Conservation (phyloP, 2,113 vertebrate species). For the Oostethus manadensis region DNA sequence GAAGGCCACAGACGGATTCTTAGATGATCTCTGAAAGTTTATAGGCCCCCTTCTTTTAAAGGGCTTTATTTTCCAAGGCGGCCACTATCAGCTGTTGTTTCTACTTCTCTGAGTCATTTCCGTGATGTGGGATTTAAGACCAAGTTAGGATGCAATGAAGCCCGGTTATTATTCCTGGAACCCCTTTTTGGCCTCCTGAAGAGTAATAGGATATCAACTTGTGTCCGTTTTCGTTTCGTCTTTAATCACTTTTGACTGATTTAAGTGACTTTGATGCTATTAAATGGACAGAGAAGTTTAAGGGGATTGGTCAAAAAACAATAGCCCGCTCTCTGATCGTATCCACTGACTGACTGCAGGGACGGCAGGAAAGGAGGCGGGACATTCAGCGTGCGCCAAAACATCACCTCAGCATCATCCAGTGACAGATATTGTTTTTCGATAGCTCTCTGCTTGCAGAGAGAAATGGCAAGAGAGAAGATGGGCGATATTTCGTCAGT, state of each 20-base stretch:
- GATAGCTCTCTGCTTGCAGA: conserved; percentile 24
- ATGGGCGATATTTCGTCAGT: conserved; percentile 68
- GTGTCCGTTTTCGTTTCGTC: conserved; percentile 5
- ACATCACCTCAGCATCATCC: conserved; percentile 27
- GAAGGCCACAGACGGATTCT: conserved; percentile 59
- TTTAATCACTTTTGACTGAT: conserved; percentile 21
- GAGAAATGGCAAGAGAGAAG: conserved; percentile 18
- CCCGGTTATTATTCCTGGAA: conserved; percentile 16
- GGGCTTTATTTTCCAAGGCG: conserved; percentile 34
- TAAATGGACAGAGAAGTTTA: conserved; percentile 4
- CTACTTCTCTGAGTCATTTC: conserved; percentile 27
- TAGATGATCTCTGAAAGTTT: conserved; percentile 59
- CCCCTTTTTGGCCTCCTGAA: conserved; percentile 4
- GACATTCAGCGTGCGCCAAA: too few species aligned
- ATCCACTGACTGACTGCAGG: too few species aligned
- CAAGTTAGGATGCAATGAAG: conserved; percentile 19
- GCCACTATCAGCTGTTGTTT: conserved; percentile 29
- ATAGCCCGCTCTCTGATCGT: not conserved
- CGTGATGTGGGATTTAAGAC: conserved; percentile 36
- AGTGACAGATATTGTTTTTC: conserved; percentile 57
- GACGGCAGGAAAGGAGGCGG: not conserved
- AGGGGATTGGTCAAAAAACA: not conserved
- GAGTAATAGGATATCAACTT: conserved; percentile 4
- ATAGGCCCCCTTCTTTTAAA: conserved; percentile 38
- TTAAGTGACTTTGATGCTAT: not conserved